Evolutionary conservation across 1,140 invertebrate genomes (phyloP), one percentile per base, ranked within the genome.

Genomic region (Achatina immaculata): DNA sequence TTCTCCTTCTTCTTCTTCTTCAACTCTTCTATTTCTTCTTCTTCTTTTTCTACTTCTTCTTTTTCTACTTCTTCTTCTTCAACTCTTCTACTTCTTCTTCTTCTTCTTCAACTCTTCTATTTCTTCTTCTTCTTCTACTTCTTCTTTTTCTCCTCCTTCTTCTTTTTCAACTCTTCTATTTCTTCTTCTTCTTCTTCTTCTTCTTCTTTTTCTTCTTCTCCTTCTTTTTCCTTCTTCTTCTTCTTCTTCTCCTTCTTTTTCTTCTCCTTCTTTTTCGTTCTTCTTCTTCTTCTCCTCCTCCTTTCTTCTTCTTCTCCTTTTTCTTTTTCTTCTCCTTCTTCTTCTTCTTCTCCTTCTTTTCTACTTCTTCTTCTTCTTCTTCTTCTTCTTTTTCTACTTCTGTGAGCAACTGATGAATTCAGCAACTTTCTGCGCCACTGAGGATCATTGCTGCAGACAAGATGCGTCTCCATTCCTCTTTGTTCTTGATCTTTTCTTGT

Each of bases 161-260:
- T 48, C 45, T 48, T 48, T 48, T 48, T 48, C 45, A 16, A n/a
- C 36, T 43, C 42, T 43, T 34, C 69, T 72, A 24, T n/a, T 43
- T 34, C 69, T 76, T 55, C 55, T 48, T 58, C 73, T 75, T 28
- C n/a, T 55, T 58, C 74, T 76, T 36, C 55, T 55, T 76, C 45
- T 76, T 40, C 40, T 11, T 58, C 51, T 58, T 55, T 19, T n/a
- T 76, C n/a, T 38, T 43, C 16, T 19, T 72, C 36, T 38, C 16
- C n/a, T 28, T 72, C 19, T n/a, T 28, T 0, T 28, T 31, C 3
- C n/a, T 76, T 14, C 51, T 36, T 62, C 1, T 58, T 24, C 1
- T 31, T 24, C 55, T 58, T 11, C 51, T 21, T 62, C 21, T 58
- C 21, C 14, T 31, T 24, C 11, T 55, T 48, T 36, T 58, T 48